Evolutionary conservation across 1,140 invertebrate genomes (phyloP), one percentile per base, ranked within the genome.

Genomic region (Cyclina sinensis): DNA sequence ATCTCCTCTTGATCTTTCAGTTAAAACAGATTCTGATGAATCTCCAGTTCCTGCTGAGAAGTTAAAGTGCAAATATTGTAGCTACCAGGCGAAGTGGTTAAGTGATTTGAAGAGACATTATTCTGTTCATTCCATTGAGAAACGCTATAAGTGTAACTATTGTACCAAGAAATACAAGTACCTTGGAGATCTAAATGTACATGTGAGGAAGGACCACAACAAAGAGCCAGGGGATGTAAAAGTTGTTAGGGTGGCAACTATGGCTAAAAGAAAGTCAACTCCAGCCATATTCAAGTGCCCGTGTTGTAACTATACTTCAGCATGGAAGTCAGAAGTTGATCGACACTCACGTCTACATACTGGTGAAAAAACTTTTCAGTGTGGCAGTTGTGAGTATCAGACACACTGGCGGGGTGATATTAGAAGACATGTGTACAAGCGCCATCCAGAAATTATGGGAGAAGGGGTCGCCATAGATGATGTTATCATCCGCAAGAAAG

Each of bases 11-110:
- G 89, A 90, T 27, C 35, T 84, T 39, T 85, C 68, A 3, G 82
- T 86, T 43, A 85, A 70, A n/a, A 73, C n/a, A n/a, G 76, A 74
- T 46, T 24, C 73, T 51, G 48, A 87, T 32, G 57, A 83, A 32
- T 70, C 59, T 9, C 54, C 43, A 14, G 76, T 88, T 35, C 57
- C 51, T 76, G 88, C 90, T 30, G 90, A 90, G 18, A 82, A 91
- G 24, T 80, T 94, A 11, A 93, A 95, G 84, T 98, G 97, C 93
- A 96, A 97, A 91, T 96, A 96, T 81, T 98, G 97, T 93, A 97
- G 97, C 2, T 97, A 98, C 93, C 96, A 97, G 94, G 97, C 97
- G 84, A 98, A 98, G 94, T 98, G 97, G 95, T 96, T 98, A n/a
- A 98, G 97, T 16, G 98, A 98, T 95, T 96, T 97, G 88, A 97